A percentile compares a stretch with the other conserved stretches of the same genome.
Evolutionary conservation across 2,888 invertebrate genomes (phyloP).

Genomic region (Bimastos eiseni): DNA sequence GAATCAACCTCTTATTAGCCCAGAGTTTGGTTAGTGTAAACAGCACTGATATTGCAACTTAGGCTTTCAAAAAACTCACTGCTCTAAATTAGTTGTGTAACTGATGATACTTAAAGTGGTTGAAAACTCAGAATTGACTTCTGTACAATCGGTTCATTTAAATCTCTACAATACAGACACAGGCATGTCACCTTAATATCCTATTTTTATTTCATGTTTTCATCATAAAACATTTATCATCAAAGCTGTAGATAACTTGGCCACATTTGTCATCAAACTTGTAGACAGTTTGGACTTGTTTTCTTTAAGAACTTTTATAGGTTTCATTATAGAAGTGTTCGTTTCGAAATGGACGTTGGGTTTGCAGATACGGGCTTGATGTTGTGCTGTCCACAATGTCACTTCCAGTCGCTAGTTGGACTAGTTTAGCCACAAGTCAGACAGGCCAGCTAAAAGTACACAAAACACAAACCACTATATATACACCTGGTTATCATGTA

Average conservation of each 20-base stretch:
- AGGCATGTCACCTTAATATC: no score
- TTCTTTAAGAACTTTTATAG: neutral
- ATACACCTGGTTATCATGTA: neutral
- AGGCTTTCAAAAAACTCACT: neutral
- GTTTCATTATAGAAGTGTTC: slow-evolving; percentile 13
- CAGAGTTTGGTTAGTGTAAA: neutral
- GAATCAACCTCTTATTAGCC: no score
- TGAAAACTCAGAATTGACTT: neutral
- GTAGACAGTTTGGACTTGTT: no score
- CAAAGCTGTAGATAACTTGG: neutral
- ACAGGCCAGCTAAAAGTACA: neutral
- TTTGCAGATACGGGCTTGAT: neutral
- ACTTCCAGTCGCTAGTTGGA: slow-evolving; percentile 13
- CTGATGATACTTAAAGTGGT: neutral
- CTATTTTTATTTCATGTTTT: neutral
- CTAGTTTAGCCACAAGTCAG: neutral
- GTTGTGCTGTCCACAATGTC: neutral
- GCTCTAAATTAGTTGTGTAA: neutral
- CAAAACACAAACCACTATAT: neutral
- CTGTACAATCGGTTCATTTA: neutral
- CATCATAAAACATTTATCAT: neutral
- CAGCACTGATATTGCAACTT: neutral
- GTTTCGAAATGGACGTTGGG: neutral
- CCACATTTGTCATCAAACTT: neutral
- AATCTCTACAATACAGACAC: neutral